Evolutionary conservation across 2,797 vertebrate species (phyloP), one percentile per base, ranked within the genome.

Genomic region (Hozukius guyotensis): DNA sequence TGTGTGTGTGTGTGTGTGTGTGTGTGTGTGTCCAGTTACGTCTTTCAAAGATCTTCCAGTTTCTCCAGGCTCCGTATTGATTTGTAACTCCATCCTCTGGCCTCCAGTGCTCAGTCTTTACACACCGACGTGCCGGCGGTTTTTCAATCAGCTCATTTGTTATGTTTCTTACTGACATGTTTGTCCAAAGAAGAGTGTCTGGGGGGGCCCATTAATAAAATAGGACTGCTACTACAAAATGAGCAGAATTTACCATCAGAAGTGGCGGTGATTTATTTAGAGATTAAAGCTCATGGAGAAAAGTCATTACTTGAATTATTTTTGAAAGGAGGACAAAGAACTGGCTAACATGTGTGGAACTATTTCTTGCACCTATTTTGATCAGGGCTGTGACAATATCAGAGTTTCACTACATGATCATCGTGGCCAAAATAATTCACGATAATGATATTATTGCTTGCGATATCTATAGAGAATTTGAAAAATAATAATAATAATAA

Each of bases 41-140:
- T 78, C 49, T 85, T 83, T 87, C 82, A 78, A 81, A 85, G 75
- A 69, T 86, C 62, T 71, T 75, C 59, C 46, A 77, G 80, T 84
- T 87, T 91, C 82, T 91, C 62, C 29, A 65, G 85, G 86, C 85
- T 73, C 49, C n/a, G 60, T 90, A 93, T 92, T 83, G 91, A 94
- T 93, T 87, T 78, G 75, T 78, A 72, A 76, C 57, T 83, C 78
- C 65, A 87, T 85, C 82, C 20, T 73, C 63, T 69, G 55, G 55
- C 75, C 71, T 67, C 31, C 24, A 81, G 65, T 78, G 65, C 63
- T 81, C 55, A 24, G 53, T 67, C 62, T 63, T 55, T 64, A 61
- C 73, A 78, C 74, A 60, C 65, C 74, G 64, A 75, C 80, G 78
- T 77, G 63, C 76, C 60, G 70, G 8, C 65, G 79, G 80, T 86